These are phyloP conservation scores for Meloe dianella DNA, from an alignment of 2,888 invertebrate genomes.

Conservation along the genomic window DNA sequence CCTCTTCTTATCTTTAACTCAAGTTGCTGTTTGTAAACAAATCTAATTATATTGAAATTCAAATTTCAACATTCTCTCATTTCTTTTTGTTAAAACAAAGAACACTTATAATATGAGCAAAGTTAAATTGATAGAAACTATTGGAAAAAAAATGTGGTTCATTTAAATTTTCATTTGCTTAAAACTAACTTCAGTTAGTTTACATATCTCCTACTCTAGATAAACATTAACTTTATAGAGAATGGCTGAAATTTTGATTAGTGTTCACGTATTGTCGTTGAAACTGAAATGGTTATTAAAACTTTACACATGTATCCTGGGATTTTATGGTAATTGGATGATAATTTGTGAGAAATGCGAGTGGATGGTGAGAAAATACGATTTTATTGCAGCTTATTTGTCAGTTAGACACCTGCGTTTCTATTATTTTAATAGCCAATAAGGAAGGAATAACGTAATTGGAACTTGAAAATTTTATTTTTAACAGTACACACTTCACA, in stretches of 20 bases:
- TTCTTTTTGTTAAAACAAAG: too few relatives aligned
- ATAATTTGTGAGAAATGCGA: not conserved
- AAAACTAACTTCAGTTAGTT: not conserved
- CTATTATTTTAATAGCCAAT: too few relatives aligned
- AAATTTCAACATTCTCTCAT: not conserved
- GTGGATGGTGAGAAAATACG: not conserved
- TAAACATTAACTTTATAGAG: not conserved
- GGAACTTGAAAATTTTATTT: too few relatives aligned
- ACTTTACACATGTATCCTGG: not conserved
- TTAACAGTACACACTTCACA: too few relatives aligned
- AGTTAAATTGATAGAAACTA: not conserved
- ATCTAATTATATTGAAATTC: conserved; percentile 29
- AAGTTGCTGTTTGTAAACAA: conserved; percentile 31
- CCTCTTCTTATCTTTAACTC: conserved; percentile 20
- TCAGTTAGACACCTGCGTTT: too few relatives aligned
- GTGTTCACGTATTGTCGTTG: not conserved
- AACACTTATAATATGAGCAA: not conserved
- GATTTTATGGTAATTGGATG: not conserved
- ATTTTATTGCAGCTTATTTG: too few relatives aligned
- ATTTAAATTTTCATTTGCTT: not conserved
- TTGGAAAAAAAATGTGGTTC: not conserved
- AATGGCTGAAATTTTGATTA: conserved; percentile 4
- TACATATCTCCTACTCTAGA: not conserved
- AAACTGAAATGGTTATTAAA: conserved; percentile 3
- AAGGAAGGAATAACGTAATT: too few relatives aligned